phyloP scores from a whole-genome alignment of 2,797 vertebrate genomes.

The Thamnophis elegans region DNA sequence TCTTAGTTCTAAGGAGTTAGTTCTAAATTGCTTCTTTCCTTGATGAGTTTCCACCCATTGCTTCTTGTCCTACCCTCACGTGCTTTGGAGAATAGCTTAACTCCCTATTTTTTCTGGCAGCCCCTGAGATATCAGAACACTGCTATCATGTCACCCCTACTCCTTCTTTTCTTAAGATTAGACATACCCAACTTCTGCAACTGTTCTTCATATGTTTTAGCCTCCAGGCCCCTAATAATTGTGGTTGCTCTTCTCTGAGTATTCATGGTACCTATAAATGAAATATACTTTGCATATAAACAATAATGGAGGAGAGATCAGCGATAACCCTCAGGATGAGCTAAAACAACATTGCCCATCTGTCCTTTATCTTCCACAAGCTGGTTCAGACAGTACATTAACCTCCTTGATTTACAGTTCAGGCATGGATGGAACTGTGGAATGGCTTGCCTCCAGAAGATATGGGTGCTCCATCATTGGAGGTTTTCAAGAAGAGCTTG shows the following conservation, averaged over 20 bases:
- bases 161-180: not conserved
- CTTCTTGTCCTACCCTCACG: not conserved
- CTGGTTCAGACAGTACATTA: not conserved
- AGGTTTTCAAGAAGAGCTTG: not conserved
- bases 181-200: not conserved
- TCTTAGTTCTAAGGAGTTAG: not conserved
- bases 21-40: not conserved
- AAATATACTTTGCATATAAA: not conserved
- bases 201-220: not conserved
- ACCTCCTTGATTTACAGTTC: not conserved
- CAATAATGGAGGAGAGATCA: not conserved
- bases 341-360: not conserved
- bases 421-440: not conserved
- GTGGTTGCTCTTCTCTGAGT: not conserved
- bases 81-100: not conserved
- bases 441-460: not conserved
- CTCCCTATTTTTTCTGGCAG: not conserved
- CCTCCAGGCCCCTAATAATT: not conserved
- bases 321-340: not conserved
- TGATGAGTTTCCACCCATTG: not conserved
- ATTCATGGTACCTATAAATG: not conserved
- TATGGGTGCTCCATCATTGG: not conserved
- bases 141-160: not conserved
- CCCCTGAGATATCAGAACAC: not conserved
- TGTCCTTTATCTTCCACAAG: not conserved